Conservation (phyloP, 2,888 invertebrate species). For the Acheta domesticus region DNA sequence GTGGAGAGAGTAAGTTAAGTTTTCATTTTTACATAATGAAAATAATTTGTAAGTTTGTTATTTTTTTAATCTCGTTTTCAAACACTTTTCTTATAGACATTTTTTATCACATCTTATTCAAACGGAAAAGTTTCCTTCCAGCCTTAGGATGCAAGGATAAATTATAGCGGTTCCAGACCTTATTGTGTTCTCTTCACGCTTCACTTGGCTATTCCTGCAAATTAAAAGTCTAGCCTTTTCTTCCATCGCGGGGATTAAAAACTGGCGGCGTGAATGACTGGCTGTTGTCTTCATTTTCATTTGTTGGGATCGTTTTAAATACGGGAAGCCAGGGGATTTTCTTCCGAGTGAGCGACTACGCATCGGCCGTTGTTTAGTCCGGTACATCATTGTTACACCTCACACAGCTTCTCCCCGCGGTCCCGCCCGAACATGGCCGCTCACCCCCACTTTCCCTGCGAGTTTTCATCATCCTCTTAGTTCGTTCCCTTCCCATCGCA, state of each 20-base stretch:
- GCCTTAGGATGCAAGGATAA: background rate
- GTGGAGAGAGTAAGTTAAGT: too few relatives aligned
- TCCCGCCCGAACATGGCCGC: too few relatives aligned
- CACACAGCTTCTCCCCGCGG: background rate
- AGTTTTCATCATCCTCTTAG: background rate
- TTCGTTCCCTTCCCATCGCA: too few relatives aligned
- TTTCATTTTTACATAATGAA: too few relatives aligned
- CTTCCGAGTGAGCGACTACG: background rate
- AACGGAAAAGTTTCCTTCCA: too few relatives aligned
- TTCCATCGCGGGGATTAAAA: background rate
- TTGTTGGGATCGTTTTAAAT: slow-evolving; percentile 1
- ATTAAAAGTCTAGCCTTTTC: background rate
- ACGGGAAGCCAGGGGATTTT: background rate
- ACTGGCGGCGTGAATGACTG: slow-evolving; percentile 5
- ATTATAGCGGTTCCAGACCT: background rate
- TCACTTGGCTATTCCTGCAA: background rate
- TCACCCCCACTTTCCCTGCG: too few relatives aligned
- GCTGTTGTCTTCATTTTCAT: background rate
- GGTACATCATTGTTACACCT: slow-evolving; percentile 8
- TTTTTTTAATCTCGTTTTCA: too few relatives aligned
- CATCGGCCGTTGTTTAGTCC: background rate
- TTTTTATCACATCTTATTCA: too few relatives aligned
- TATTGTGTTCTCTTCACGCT: background rate
- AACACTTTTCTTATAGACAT: too few relatives aligned
- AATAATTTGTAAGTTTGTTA: too few relatives aligned